Evolutionary conservation across 2,888 invertebrate genomes (phyloP), one percentile per base, ranked within the genome.

Genomic region (Zelleria hepariella): DNA sequence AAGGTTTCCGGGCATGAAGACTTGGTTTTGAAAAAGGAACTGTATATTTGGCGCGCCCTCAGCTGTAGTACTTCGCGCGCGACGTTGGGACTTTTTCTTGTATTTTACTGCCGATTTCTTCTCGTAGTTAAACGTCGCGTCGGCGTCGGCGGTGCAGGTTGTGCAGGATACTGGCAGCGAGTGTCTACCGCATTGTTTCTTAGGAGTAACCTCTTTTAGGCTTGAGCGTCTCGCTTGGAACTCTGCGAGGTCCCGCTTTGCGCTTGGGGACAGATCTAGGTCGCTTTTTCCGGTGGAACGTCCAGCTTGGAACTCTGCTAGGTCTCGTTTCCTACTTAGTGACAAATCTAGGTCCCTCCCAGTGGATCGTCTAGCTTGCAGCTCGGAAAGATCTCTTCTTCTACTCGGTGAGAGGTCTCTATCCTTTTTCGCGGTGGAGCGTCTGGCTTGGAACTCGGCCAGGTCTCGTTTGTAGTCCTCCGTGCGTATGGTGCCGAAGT

Each of bases 1-100:
- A 63, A 78, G 60, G 62, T 83, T 80, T 0, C 88, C 85, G 8
- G 87, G 87, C 86, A 89, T 84, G 62, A 89, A 88, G 21, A 89
- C 86, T 67, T 89, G 88, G 64, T 89, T 88, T 70, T 87, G 87
- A 63, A 89, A 89, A 18, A 88, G 71, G 69, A 89, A 89, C 64
- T 89, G 88, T 73, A 89, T 84, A 59, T 81, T 85, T 2, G 88
- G 88, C 0, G 79, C 74, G 48, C 80, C 71, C 2, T 73, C 82
- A 0, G 80, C 73, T 2, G 76, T 77, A 23, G 74, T 71, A 67
- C 76, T 80, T 57, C 75, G 68, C 15, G 75, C 67, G 52, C 81
- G 75, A 63, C 80, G 80, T 49, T 71, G 65, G 0, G 66, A 62
- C 64, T 78, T 80, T 73, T 82, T 85, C 66, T 86, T 82, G 63